phyloP scores from a whole-genome alignment of 2,113 vertebrate species.

The Sinocyclocheilus rhinocerous region DNA sequence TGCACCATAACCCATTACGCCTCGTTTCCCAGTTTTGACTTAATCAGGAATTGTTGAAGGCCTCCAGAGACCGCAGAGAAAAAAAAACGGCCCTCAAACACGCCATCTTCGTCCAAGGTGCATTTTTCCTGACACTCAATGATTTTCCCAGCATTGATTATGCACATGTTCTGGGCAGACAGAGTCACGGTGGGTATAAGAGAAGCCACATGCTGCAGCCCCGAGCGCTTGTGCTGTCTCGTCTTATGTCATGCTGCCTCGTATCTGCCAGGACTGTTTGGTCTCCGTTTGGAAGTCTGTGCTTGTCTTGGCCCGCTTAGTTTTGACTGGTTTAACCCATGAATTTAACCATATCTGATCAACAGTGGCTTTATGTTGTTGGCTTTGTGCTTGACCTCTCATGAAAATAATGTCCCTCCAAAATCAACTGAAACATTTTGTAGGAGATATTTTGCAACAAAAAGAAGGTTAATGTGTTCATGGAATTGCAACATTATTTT shows the following conservation, averaged over 20 bases:
- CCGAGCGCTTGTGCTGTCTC: not conserved
- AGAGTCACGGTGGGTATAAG: conserved; percentile 21
- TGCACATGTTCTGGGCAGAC: conserved; percentile 60
- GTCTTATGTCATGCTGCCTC: not conserved
- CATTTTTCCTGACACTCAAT: conserved; percentile 50
- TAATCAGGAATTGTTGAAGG: conserved; percentile 70
- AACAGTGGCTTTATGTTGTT: not conserved
- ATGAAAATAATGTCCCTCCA: not conserved
- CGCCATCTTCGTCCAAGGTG: conserved; percentile 68
- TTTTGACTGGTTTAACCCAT: conserved; percentile 12
- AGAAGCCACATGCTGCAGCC: conserved; percentile 39
- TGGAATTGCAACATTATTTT: not conserved
- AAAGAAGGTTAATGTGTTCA: not conserved
- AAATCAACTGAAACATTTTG: not conserved
- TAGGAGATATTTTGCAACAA: not conserved
- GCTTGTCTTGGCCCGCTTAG: not conserved
- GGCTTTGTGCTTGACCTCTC: not conserved
- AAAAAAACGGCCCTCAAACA: conserved; percentile 66
- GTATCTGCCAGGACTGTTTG: not conserved
- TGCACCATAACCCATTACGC: conserved; percentile 60
- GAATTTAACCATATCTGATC: conserved; percentile 15
- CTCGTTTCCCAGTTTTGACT: conserved; percentile 66
- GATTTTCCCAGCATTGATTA: conserved; percentile 65
- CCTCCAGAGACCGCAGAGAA: conserved; percentile 72
- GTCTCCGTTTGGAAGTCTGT: not conserved